These are phyloP conservation scores for Diarsia rubi DNA, from an alignment of 2,888 invertebrate species.

Conservation along the genomic window DNA sequence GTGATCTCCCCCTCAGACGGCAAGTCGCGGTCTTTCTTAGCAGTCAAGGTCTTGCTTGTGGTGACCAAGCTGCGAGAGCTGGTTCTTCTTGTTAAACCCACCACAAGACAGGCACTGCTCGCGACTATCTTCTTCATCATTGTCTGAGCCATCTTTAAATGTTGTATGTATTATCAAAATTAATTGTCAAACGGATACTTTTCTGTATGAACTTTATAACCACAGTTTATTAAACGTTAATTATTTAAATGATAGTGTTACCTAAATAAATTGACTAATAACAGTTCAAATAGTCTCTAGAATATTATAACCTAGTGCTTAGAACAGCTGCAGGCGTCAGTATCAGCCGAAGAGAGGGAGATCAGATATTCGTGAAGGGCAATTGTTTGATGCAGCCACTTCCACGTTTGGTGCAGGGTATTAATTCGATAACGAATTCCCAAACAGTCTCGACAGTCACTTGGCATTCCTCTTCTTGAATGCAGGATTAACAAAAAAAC, in stretches of 20 bases:
- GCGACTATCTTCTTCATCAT: slow-evolving; percentile 86
- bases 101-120: slow-evolving; percentile 82
- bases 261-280: slow-evolving; percentile 70
- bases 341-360: slow-evolving; percentile 94
- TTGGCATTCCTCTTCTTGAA: slow-evolving; percentile 92
- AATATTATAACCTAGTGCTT: slow-evolving; percentile 77
- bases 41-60: slow-evolving; percentile 73
- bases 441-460: slow-evolving; percentile 95
- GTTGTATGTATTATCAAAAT: slow-evolving; percentile 62
- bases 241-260: slow-evolving; percentile 73
- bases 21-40: slow-evolving; percentile 77
- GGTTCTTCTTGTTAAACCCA: slow-evolving; percentile 83
- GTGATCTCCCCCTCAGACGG: slow-evolving; percentile 91
- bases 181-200: slow-evolving; percentile 83
- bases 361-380: slow-evolving; percentile 97
- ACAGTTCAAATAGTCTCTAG: slow-evolving; percentile 75
- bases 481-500: slow-evolving; percentile 87
- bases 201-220: slow-evolving; percentile 86
- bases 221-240: slow-evolving; percentile 80
- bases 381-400: slow-evolving; percentile 98
- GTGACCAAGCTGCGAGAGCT: slow-evolving; percentile 81
- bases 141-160: slow-evolving; percentile 86
- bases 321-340: slow-evolving; percentile 87
- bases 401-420: slow-evolving; percentile 97
- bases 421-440: slow-evolving; percentile 97